Conservation (phyloP, 1,140 invertebrate genomes). For the Epicauta chinensis region DNA sequence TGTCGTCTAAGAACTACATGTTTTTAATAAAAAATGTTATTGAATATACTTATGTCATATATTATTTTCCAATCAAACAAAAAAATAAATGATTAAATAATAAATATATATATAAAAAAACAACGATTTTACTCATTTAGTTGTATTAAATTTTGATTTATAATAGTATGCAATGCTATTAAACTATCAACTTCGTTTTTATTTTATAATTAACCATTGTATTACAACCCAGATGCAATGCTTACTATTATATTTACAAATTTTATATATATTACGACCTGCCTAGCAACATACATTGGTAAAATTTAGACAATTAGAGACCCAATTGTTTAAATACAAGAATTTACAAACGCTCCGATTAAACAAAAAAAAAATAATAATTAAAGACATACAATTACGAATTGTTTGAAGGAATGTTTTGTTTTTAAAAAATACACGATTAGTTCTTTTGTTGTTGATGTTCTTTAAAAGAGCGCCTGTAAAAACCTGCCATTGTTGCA, state of each 20-base stretch:
- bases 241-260: slow-evolving; percentile 13
- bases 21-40: slow-evolving; percentile 37
- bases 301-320: neutral
- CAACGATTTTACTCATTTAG: slow-evolving; percentile 4
- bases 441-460: neutral
- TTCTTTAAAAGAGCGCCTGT: slow-evolving; percentile 21
- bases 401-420: neutral
- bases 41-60: slow-evolving; percentile 17
- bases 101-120: slow-evolving; percentile 9
- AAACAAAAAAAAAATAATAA: neutral
- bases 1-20: slow-evolving; percentile 30
- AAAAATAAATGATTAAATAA: slow-evolving; percentile 31
- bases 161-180: slow-evolving; percentile 16
- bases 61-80: slow-evolving; percentile 8
- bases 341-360: slow-evolving; percentile 9
- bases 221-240: slow-evolving; percentile 7
- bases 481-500: slow-evolving; percentile 23
- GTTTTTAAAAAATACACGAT: neutral
- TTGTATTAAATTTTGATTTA: slow-evolving; percentile 6
- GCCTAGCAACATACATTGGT: slow-evolving; percentile 9
- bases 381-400: neutral
- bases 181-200: no score
- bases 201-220: no score
- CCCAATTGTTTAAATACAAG: slow-evolving; percentile 2
- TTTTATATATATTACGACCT: slow-evolving; percentile 7